Conservation (phyloP, 2,113 vertebrate genomes). For the Scatophagus argus region DNA sequence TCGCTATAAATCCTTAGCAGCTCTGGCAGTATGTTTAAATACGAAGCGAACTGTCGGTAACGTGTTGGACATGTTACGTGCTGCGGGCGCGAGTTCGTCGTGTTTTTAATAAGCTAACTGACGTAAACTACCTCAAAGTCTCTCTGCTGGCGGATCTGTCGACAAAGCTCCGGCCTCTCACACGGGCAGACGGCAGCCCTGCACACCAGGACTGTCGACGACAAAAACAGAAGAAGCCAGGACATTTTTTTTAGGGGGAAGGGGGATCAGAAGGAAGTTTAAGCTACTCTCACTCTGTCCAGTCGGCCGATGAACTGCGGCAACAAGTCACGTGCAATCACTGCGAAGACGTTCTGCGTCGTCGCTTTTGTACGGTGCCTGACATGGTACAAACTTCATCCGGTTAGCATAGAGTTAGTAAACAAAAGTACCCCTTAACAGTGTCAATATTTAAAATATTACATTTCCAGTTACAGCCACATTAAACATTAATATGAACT, state of each 20-base stretch:
- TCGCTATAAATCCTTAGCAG: background rate
- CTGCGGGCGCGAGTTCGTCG: background rate
- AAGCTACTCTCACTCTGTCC: accelerated
- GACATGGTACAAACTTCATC: conserved; percentile 35
- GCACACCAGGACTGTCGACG: background rate
- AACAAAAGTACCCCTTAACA: background rate
- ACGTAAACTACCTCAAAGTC: conserved; percentile 76
- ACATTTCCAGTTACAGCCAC: too few relatives aligned
- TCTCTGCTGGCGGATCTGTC: conserved; percentile 67
- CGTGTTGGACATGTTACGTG: background rate
- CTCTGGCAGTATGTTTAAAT: background rate
- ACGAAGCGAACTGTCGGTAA: background rate
- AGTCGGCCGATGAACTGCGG: background rate
- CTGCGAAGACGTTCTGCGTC: too few relatives aligned
- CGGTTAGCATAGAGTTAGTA: background rate
- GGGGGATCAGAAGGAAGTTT: background rate
- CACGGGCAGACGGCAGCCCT: conserved; percentile 76
- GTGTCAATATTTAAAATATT: too few relatives aligned
- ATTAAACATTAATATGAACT: too few relatives aligned
- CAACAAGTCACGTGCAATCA: background rate
- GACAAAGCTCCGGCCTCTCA: conserved; percentile 74
- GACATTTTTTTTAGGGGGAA: too few relatives aligned
- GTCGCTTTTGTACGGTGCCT: conserved; percentile 23
- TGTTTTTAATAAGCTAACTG: background rate
- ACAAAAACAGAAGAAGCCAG: conserved; percentile 22